These are phyloP conservation scores for Chaetodon auriga DNA, from an alignment of 2,113 vertebrate species.

Conservation along the genomic window DNA sequence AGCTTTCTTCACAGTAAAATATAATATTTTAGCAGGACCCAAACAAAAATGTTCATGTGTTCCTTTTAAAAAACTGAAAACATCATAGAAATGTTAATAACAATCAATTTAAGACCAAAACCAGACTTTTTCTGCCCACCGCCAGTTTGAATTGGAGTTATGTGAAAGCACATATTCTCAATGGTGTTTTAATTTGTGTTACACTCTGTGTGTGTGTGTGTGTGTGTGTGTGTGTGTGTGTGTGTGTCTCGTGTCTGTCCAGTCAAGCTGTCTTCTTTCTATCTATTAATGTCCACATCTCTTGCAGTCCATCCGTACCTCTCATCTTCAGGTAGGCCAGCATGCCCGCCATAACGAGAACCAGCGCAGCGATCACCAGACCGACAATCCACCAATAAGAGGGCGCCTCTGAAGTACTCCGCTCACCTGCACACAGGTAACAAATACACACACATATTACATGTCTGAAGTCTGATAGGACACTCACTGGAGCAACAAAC, in stretches of 20 bases:
- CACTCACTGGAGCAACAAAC: too few species aligned
- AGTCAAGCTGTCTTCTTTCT: not conserved
- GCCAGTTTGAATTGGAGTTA: not conserved
- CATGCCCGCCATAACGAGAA: constrained; percentile 54
- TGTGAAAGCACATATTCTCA: not conserved
- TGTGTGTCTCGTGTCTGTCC: not conserved
- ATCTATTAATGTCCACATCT: not conserved
- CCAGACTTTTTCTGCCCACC: not conserved
- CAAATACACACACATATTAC: not conserved
- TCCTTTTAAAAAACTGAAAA: not conserved
- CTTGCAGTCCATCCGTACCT: constrained; percentile 44
- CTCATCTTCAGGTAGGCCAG: constrained; percentile 72
- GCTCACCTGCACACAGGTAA: constrained; percentile 43
- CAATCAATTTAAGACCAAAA: too few species aligned
- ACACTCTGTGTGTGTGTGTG: accelerated
- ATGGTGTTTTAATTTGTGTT: not conserved
- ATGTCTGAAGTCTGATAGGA: too few species aligned
- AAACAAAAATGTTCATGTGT: not conserved
- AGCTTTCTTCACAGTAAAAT: not conserved
- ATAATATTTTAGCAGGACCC: not conserved
- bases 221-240: too few species aligned
- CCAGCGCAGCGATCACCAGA: constrained; percentile 51
- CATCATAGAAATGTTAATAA: not conserved
- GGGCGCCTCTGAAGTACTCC: accelerated
- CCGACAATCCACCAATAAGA: constrained; percentile 77